Evolutionary conservation across 2,797 vertebrate species (phyloP), one percentile per base, ranked within the genome.

Genomic region (Takifugu ocellatus): DNA sequence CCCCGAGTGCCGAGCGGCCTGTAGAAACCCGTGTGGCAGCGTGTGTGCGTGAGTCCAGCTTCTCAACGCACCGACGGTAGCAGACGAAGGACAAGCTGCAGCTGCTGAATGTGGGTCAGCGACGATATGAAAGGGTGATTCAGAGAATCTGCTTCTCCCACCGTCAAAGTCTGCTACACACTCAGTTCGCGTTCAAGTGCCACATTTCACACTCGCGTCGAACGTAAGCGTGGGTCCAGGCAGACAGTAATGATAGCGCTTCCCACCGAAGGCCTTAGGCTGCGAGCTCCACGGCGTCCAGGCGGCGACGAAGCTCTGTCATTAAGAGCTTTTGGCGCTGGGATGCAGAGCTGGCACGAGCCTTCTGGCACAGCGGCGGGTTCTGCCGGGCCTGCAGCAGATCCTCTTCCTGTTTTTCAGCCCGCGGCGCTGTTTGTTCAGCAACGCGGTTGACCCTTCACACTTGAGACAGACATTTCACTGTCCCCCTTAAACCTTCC

Each of bases 51-150:
- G 53, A 42, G 59, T 25, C 39, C 29, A 36, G 77, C 61, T 44
- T 36, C 33, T 59, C 53, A 72, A 71, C 55, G 39, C 52, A 43
- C 66, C 57, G 53, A 49, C 56, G 54, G 49, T 66, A 49, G 39
- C 49, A 58, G 57, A 58, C 57, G 50, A 54, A 49, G 66, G 67
- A 79, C 66, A 43, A 24, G 54, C 63, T 61, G 47, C 76, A 79
- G 78, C 75, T 79, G 77, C 70, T 76, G 56, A 72, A 83, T 84
- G 62, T 83, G 68, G 84, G 77, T 79, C 84, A 81, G 79, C 55
- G 62, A 77, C 74, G 61, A 77, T 67, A 83, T 74, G 8, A 77
- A 70, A 60, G 60, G 3, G 4, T 77, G 78, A 83, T 44, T 77
- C 67, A 61, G 59, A 70, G 63, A 64, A 72, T 67, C 65, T 68